Conservation (phyloP, 2,888 invertebrate genomes). For the Phymatocera aterrima region DNA sequence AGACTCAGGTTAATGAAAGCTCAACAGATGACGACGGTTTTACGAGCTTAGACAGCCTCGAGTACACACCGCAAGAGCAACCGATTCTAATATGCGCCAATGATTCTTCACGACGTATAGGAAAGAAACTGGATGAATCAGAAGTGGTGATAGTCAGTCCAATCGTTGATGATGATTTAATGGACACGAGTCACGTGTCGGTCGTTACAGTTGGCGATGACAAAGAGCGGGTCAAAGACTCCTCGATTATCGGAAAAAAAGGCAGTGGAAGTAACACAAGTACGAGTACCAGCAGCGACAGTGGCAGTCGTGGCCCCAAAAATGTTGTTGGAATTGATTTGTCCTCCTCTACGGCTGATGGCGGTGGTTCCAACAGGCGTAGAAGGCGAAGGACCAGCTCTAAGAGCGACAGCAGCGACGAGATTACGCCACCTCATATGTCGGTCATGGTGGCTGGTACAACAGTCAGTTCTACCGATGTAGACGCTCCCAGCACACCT, state of each 20-base stretch:
- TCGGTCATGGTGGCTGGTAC: slow-evolving; percentile 76
- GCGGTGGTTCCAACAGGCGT: slow-evolving; percentile 59
- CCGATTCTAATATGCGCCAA: slow-evolving; percentile 68
- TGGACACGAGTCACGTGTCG: slow-evolving; percentile 92
- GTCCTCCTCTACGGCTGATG: slow-evolving; percentile 51
- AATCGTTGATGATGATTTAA: slow-evolving; percentile 75
- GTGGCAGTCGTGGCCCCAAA: slow-evolving; percentile 50
- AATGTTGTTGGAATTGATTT: slow-evolving; percentile 69
- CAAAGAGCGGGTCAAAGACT: slow-evolving; percentile 85
- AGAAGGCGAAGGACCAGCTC: slow-evolving; percentile 60
- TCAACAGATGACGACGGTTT: slow-evolving; percentile 86
- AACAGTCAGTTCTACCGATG: slow-evolving; percentile 67
- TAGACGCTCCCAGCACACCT: slow-evolving; percentile 57
- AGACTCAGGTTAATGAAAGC: slow-evolving; percentile 81
- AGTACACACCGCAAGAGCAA: slow-evolving; percentile 76
- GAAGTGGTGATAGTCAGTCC: slow-evolving; percentile 90
- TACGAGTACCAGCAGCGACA: slow-evolving; percentile 59
- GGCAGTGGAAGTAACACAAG: slow-evolving; percentile 21
- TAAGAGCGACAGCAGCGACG: slow-evolving; percentile 70
- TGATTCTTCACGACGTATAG: slow-evolving; percentile 72
- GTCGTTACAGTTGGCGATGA: slow-evolving; percentile 93
- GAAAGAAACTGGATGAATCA: slow-evolving; percentile 89
- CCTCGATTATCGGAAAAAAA: slow-evolving; percentile 73
- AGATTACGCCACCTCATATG: slow-evolving; percentile 68
- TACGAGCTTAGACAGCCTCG: slow-evolving; percentile 86